A percentile compares a stretch with the other conserved stretches of the same genome.
Evolutionary conservation across 1,140 invertebrate species (phyloP).

Genomic region (Drosophila ohnishii): DNA sequence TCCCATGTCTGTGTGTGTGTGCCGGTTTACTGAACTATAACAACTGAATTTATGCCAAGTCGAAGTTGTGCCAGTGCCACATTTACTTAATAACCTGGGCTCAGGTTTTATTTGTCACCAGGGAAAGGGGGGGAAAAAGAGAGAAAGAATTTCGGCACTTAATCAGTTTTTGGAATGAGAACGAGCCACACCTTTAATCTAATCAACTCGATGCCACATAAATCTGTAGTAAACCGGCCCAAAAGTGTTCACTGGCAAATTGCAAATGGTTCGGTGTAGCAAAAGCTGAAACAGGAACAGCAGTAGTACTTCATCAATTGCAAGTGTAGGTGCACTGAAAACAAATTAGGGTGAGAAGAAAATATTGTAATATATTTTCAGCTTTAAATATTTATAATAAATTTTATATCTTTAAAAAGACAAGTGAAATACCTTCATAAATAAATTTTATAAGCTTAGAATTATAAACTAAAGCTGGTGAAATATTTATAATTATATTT

Average conservation of each 20-base stretch:
- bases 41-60: conserved; percentile 48
- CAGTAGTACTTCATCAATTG: conserved; percentile 35
- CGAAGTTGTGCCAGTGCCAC: conserved; percentile 62
- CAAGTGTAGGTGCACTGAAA: conserved; percentile 2
- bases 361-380: no score
- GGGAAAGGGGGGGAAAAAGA: neutral
- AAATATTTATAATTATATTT: neutral
- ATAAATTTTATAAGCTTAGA: no score
- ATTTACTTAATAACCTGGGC: conserved; percentile 72
- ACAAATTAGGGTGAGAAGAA: neutral
- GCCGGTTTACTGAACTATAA: conserved; percentile 44
- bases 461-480: no score
- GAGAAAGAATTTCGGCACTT: conserved; percentile 2
- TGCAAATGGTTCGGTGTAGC: neutral
- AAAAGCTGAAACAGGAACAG: neutral
- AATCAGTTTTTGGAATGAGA: neutral
- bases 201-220: conserved; percentile 37
- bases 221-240: neutral
- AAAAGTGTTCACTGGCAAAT: conserved; percentile 19
- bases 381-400: neutral
- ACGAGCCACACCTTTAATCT: conserved; percentile 26
- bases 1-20: conserved; percentile 19
- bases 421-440: neutral
- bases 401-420: neutral
- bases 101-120: conserved; percentile 52